Base-by-base conservation (phyloP, 2,888 invertebrate genomes). In the Deilephila porcellus region DNA sequence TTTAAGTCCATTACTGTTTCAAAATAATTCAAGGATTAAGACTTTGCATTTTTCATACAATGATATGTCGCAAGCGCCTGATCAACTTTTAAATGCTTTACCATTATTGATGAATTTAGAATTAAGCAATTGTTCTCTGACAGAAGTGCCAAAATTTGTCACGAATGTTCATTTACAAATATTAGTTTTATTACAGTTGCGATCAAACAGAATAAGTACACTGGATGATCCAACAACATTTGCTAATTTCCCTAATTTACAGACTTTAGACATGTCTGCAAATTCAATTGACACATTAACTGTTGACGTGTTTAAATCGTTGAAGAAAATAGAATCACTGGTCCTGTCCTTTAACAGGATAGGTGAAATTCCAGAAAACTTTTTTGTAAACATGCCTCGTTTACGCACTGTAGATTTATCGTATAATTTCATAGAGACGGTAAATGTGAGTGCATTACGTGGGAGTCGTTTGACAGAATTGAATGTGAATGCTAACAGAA, bases 401-500 rank as follows among this genome's bases (percentile, higher is more conserved):
- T 74, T 94, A 37, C 82, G 79, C 1, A 85, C 86, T 64, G 77
- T 93, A 11, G 88, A 92, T 82, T 82, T 94, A 25, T 88, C 91
- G 0, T 80, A 87, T 29, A 94, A 94, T 79, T 74, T 82, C 5
- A 86, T 94, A 63, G 82, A 88, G 75, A 81, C 83, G 70, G 81
- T 92, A 0, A 88, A 91, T 1, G 85, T 90, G 0, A 87, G 88
- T 72, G 86, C 90, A 1, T 91, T 93, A 32, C 83, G 86, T 74
- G 88, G 88, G 0, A 86, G 90, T 3, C 82, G 80, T 0, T 74
- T 92, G 4, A 92, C 86, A 74, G 88, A 89, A 75, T 79, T 93
- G n/a, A 92, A 93, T 79, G 78, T 94, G 25, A 85, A 91, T 0
- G 82, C 82, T 63, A 94, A 94, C 74, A 88, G 79, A 75, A 86